Evolutionary conservation across 2,888 invertebrate genomes (phyloP).

Genomic region (Cryptus viduatorius): DNA sequence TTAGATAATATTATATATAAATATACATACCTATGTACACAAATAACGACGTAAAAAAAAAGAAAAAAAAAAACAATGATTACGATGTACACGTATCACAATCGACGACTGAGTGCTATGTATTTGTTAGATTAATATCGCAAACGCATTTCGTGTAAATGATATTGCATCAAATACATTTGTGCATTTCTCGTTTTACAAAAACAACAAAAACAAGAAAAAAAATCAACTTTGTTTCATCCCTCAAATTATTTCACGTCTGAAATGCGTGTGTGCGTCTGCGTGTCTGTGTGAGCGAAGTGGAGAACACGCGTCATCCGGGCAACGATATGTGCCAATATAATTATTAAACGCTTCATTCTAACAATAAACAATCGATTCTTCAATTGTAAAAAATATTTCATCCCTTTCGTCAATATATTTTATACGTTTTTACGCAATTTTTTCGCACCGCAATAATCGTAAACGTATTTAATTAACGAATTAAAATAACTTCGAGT

Average conservation of each 20-base stretch:
- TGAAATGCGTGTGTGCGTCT: slow-evolving; percentile 30
- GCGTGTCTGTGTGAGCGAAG: slow-evolving; percentile 31
- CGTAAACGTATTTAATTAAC: too few species aligned
- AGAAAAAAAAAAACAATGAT: slow-evolving; percentile 46
- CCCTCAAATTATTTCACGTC: slow-evolving; percentile 36
- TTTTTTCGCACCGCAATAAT: neutral
- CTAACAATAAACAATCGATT: slow-evolving; percentile 1
- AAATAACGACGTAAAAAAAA: slow-evolving; percentile 64
- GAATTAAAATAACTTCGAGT: too few species aligned
- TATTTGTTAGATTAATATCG: slow-evolving; percentile 66
- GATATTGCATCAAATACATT: slow-evolving; percentile 67
- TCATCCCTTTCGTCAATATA: neutral
- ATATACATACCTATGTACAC: slow-evolving; percentile 72
- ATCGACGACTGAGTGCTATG: slow-evolving; percentile 71
- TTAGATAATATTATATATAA: slow-evolving; percentile 69
- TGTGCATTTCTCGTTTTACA: slow-evolving; percentile 65
- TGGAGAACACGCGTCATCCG: slow-evolving; percentile 23
- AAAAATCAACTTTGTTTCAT: slow-evolving; percentile 39
- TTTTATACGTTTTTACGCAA: neutral
- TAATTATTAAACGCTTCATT: slow-evolving; percentile 38
- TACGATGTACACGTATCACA: slow-evolving; percentile 69
- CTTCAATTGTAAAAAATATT: slow-evolving; percentile 9
- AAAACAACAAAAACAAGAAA: slow-evolving; percentile 42
- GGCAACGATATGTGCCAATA: slow-evolving; percentile 55
- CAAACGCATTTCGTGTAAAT: slow-evolving; percentile 70